Evolutionary conservation across 64 coral and sea anemone species (phyloP).

Genomic region (Montipora capricornis): DNA sequence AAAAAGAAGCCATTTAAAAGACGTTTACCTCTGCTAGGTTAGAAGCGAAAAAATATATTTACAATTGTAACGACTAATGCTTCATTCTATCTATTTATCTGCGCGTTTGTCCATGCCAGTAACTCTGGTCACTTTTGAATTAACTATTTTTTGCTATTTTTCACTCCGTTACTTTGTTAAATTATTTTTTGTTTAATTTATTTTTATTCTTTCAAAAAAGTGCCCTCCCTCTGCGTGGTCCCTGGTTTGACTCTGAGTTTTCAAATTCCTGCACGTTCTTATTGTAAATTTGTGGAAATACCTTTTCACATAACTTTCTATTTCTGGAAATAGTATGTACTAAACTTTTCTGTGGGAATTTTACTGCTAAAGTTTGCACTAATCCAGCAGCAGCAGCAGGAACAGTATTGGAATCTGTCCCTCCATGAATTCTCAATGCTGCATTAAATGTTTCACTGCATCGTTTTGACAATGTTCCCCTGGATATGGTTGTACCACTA

Average conservation of each 20-base stretch:
- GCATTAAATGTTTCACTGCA: not conserved
- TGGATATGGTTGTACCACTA: slow-evolving; percentile 8
- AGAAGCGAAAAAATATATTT: too few species aligned
- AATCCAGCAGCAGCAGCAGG: slow-evolving; percentile 5
- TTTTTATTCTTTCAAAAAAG: too few species aligned
- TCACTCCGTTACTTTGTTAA: too few species aligned
- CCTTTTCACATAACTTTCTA: not conserved
- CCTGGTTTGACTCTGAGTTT: slow-evolving; percentile 31
- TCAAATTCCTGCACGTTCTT: slow-evolving; percentile 3
- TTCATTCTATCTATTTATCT: too few species aligned
- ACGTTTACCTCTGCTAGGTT: too few species aligned
- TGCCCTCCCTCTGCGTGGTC: too few species aligned
- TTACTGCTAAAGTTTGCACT: not conserved
- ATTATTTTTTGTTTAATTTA: too few species aligned
- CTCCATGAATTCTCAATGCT: not conserved
- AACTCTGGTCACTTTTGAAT: too few species aligned
- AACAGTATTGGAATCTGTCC: not conserved
- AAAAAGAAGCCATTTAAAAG: too few species aligned
- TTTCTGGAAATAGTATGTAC: not conserved
- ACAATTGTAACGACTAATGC: too few species aligned
- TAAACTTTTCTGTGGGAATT: not conserved
- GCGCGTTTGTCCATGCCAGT: too few species aligned
- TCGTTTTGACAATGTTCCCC: slow-evolving; percentile 39
- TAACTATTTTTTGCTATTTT: too few species aligned
- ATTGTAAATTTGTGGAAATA: not conserved